phyloP scores from a whole-genome alignment of 2,113 vertebrate genomes.

The Myiagra hebetior region DNA sequence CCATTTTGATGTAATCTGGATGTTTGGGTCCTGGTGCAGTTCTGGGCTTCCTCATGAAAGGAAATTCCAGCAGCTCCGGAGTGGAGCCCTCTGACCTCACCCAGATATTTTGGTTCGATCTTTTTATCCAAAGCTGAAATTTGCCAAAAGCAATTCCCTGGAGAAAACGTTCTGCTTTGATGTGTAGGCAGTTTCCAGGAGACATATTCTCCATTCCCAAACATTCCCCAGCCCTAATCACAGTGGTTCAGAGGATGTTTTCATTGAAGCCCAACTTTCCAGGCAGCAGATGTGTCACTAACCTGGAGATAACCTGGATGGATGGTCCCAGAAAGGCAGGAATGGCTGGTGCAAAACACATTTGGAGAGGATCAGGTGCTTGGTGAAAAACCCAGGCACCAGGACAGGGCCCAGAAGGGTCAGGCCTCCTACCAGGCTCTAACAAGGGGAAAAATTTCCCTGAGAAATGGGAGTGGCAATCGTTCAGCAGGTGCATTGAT shows the following conservation, averaged over 20 bases:
- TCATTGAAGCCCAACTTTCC: neutral
- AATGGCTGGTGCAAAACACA: neutral
- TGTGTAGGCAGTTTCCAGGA: neutral
- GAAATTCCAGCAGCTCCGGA: conserved; percentile 26
- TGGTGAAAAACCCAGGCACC: neutral
- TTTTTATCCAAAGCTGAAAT: neutral
- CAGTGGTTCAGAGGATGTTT: neutral
- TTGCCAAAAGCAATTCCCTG: neutral
- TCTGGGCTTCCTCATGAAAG: neutral
- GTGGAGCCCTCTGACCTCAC: neutral
- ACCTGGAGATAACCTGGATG: neutral
- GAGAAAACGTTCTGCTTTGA: neutral
- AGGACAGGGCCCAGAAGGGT: neutral
- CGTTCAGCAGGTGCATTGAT: neutral
- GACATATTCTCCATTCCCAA: neutral
- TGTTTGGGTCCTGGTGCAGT: neutral
- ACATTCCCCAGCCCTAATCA: neutral
- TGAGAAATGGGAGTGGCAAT: neutral
- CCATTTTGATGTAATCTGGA: neutral
- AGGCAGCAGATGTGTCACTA: neutral
- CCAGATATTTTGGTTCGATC: neutral
- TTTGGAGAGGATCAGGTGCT: neutral
- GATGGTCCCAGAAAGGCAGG: neutral
- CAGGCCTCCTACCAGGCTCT: neutral
- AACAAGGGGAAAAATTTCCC: neutral